Base-by-base conservation (phyloP, 2,113 vertebrate species). In the Gymnocephalus cernua region DNA sequence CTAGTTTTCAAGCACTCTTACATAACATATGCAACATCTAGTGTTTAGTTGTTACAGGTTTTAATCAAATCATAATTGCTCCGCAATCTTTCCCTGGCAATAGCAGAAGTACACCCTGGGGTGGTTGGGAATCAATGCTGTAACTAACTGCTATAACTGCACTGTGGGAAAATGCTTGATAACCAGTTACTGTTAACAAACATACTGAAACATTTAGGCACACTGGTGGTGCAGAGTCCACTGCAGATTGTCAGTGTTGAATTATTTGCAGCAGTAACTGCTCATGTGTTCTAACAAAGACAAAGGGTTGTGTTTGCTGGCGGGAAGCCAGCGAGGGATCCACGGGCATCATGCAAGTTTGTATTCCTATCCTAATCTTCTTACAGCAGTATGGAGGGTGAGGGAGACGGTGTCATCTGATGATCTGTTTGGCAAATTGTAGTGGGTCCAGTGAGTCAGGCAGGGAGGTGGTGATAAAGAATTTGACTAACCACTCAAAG, bases 271-370 rank as follows among this genome's bases (percentile, higher is more conserved):
- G 18, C 51, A 38, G 57, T 2, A 12, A 19, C 18, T 48, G 41
- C 13, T 23, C 18, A 1, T 53, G 10, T 5, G 4, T n/a, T 61
- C 13, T 45, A 38, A 35, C 71, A 74, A 61, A 35, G 16, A 14
- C 8, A 23, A 41, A 25, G 41, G n/a, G 32, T 16, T 27, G 25
- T 41, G 56, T 47, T 47, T 10, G 19, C 7, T 21, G 6, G 19
- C n/a, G 71, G 19, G 45, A 51, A 27, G 27, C 57, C 57, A 50
- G 16, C 27, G n/a, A 74, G 47, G 48, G 47, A 19, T 74, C n/a
- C 41, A 21, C 41, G 1, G 59, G 21, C 35, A 6, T 54, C 9
- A 44, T 9, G 44, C 14, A n/a, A 14, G 13, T 71, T 29, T 14
- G 11, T 47, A 9, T 29, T 29, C 41, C 23, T 61, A 4, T 53